Evolutionary conservation across 92 coral and sea anemone genomes (phyloP).

Genomic region (Palythoa caribaeorum): DNA sequence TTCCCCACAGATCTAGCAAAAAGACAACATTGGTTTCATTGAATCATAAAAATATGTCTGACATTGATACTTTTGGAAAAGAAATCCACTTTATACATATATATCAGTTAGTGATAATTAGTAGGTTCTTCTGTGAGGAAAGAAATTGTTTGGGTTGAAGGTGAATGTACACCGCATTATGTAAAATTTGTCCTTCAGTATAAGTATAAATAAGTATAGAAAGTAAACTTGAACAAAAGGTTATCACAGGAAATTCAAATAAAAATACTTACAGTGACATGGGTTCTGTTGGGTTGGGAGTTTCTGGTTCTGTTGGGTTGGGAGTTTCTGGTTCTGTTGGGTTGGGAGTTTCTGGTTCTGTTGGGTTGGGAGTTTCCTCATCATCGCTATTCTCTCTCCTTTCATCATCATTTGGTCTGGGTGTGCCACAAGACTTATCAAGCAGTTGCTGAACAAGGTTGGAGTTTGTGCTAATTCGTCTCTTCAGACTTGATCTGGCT

Average conservation of each 20-base stretch:
- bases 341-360: conserved; percentile 21
- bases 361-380: conserved; percentile 19
- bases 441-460: conserved; percentile 47
- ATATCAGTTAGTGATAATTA: conserved; percentile 34
- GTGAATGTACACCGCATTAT: conserved; percentile 34
- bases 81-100: not conserved
- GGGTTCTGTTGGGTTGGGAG: conserved; percentile 33
- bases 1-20: conserved; percentile 43
- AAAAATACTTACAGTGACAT: conserved; percentile 41
- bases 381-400: conserved; percentile 40
- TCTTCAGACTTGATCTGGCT: conserved; percentile 53
- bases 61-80: conserved; percentile 30
- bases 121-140: conserved; percentile 38
- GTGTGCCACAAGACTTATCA: conserved; percentile 30
- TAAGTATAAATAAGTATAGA: conserved; percentile 41
- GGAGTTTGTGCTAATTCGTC: conserved; percentile 39
- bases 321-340: not conserved
- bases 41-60: conserved; percentile 29
- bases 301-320: conserved; percentile 14
- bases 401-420: conserved; percentile 37
- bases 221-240: conserved; percentile 40
- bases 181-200: conserved; percentile 36
- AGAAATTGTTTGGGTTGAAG: conserved; percentile 40
- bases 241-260: conserved; percentile 31
- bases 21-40: conserved; percentile 13